Evolutionary conservation across 1,140 invertebrate species (phyloP).

Genomic region (Mesaphorura yosii): DNA sequence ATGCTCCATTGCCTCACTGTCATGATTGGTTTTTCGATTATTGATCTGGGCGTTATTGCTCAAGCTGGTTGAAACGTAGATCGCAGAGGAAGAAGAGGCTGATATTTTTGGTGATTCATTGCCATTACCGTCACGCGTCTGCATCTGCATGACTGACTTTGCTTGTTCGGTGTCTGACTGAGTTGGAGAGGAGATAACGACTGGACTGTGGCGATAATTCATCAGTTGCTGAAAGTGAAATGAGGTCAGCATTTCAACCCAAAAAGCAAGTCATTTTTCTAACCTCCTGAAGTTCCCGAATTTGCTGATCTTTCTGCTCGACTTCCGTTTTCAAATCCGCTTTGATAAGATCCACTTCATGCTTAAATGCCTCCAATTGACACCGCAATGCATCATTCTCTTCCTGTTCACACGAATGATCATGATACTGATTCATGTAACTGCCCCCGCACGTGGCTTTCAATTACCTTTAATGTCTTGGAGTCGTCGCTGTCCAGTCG

Average conservation of each 20-base stretch:
- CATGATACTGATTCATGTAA: background rate
- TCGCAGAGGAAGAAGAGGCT: too few species aligned
- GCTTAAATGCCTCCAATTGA: conserved; percentile 87
- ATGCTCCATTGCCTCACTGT: too few species aligned
- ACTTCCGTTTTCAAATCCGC: conserved; percentile 53
- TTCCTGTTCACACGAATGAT: too few species aligned
- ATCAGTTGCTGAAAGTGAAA: background rate
- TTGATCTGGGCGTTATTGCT: too few species aligned
- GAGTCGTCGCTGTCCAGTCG: conserved; percentile 28
- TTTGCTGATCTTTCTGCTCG: conserved; percentile 56
- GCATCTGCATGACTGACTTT: too few species aligned
- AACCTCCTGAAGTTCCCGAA: conserved; percentile 62
- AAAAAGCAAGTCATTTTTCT: too few species aligned
- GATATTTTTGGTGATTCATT: too few species aligned
- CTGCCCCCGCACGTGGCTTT: too few species aligned
- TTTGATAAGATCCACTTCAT: conserved; percentile 61
- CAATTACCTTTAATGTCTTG: too few species aligned
- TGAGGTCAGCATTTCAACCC: background rate
- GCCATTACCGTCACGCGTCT: too few species aligned
- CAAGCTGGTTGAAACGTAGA: too few species aligned
- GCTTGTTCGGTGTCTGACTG: conserved; percentile 7
- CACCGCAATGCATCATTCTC: conserved; percentile 83
- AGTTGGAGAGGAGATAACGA: background rate
- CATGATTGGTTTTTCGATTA: too few species aligned
- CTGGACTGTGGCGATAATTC: background rate